A percentile compares a stretch with the other conserved stretches of the same genome.
Evolutionary conservation across 2,888 invertebrate species (phyloP).

Genomic region (Agrotis exclamationis): DNA sequence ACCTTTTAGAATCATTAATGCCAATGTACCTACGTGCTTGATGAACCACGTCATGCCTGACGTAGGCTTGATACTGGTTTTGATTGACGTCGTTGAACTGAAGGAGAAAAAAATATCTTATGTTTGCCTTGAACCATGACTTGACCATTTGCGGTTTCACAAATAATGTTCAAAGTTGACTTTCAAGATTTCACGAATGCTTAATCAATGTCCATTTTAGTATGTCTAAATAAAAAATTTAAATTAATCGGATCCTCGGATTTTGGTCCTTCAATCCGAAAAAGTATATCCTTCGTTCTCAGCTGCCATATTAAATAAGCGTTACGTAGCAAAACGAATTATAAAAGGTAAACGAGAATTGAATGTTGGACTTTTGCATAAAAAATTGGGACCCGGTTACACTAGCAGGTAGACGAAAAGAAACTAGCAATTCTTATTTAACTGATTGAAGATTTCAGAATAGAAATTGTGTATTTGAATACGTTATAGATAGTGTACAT

Average conservation of each 20-base stretch:
- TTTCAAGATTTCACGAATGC: too few species aligned
- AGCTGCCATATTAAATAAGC: constrained; percentile 64
- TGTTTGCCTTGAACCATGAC: constrained; percentile 11
- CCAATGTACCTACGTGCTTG: constrained; percentile 26
- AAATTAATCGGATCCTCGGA: neutral
- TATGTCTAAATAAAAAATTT: too few species aligned
- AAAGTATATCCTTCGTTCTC: constrained; percentile 10
- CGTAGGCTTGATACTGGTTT: constrained; percentile 38
- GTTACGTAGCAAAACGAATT: constrained; percentile 70
- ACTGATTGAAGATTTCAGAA: constrained; percentile 17
- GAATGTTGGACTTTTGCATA: constrained; percentile 34
- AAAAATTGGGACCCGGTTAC: constrained; percentile 34
- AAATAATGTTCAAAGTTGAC: constrained; percentile 8
- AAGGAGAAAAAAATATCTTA: constrained; percentile 1
- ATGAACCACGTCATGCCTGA: constrained; percentile 44
- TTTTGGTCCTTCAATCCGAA: neutral
- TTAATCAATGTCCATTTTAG: neutral
- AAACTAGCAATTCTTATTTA: constrained; percentile 7
- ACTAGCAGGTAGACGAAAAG: constrained; percentile 40
- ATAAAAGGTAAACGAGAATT: constrained; percentile 52
- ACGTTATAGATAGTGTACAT: neutral
- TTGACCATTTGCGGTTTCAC: neutral
- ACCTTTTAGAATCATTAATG: constrained; percentile 47
- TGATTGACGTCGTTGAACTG: constrained; percentile 2
- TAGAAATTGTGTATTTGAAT: constrained; percentile 2